Evolutionary conservation across 2,797 vertebrate species (phyloP), one percentile per base, ranked within the genome.

Genomic region (Sebastes iracundus): DNA sequence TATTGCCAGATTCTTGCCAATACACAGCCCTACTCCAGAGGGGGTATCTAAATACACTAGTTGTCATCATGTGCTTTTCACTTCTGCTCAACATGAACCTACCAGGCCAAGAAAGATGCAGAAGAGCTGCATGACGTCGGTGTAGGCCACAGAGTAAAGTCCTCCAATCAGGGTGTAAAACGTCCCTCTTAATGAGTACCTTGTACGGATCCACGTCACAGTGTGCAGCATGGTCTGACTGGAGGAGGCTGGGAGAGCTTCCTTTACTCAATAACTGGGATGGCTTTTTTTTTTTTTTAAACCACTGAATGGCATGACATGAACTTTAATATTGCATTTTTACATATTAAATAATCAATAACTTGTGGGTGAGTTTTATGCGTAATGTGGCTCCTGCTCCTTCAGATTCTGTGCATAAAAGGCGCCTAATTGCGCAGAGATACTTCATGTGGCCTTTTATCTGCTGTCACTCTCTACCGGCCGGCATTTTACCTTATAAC

Each of bases 41-140:
- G 38, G 14, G 38, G 38, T 4, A 27, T 46, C 20, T 33, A 8
- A 53, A 52, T 55, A 67, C 11, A 65, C 6, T 25, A 22, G 14
- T 16, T 61, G 18, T 3, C 16, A 4, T 33, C 3, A 14, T 42
- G 25, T 59, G 0, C 6, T n/a, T 30, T 56, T 25, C 5, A 32
- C 5, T 58, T n/a, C 3, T 68, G 5, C 20, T 16, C 23, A 78
- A 4, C 0, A 0, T 74, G 38, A 72, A 96, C 97, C 94, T 93
- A 99, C 98, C 96, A 99, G 92, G 69, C 98, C 98, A 20, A 98
- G 5, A 82, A 99, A 99, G 85, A 99, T 99, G 87, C 98, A 99
- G 94, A 99, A 99, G 52, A 99, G 97, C 89, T 99, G 98, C 75
- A 99, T 97, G 0, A 99, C 98, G 2, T 99, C 98, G 0, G 98